Base-by-base conservation (phyloP, 2,113 vertebrate genomes). In the Mastomys natalensis region DNA sequence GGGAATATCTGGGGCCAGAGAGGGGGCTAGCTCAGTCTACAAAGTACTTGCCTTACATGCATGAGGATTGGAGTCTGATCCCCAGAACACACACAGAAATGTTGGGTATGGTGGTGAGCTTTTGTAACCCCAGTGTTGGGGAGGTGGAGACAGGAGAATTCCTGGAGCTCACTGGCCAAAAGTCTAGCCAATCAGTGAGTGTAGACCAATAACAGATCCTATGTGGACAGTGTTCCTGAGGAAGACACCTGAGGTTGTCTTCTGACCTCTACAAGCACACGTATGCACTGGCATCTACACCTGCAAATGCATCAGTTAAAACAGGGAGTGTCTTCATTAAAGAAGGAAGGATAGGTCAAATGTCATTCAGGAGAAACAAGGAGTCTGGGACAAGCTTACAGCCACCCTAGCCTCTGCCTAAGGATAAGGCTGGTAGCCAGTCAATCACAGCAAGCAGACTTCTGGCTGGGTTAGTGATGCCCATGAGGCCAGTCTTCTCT, bases 11-110 rank as follows among this genome's bases (percentile, higher is more conserved):
- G 17, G 8, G 91, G 26, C 82, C 73, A 66, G 64, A 66, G 64
- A 45, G 64, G 16, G 3, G 55, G 40, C 22, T 74, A 89, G 48
- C 12, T 26, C 19, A n/a, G 43, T 5, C 16, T 0, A 0, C 29
- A 40, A 45, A 22, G 31, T 34, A 60, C 45, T 31, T 90, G 40
- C 55, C 31, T 34, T 85, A 1, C 13, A 62, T 45, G n/a, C 24
- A 45, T 10, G 58, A 62, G 15, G 7, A 64, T n/a, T 60, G 29
- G 58, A 62, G 58, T 85, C 64, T 64, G 58, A 85, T 43, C 10
- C 7, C 55, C 55, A 82, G 80, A 60, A n/a, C 55, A 58, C 78
- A 58, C 80, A 84, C 6, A 84, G n/a, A 84, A 60, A 16, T 84
- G 80, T 16, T 84, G 80, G 6, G 37, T 82, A 29, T 84, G 80